Conservation (phyloP, 1,140 invertebrate genomes). For the Procambarus virginalis region DNA sequence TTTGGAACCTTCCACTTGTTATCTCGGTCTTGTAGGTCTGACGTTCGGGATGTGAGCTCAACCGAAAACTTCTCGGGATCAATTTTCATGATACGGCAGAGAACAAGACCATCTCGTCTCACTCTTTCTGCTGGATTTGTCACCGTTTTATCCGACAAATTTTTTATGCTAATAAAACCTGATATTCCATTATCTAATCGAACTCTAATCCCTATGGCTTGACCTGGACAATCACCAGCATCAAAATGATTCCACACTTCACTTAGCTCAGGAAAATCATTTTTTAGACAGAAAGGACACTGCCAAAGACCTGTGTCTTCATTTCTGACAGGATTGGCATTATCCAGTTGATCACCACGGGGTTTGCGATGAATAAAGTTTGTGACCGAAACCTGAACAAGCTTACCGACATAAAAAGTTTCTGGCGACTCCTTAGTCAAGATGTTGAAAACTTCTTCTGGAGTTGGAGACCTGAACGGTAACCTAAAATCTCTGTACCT, state of each 20-base stretch:
- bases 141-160: conserved; percentile 95
- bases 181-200: conserved; percentile 94
- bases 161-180: conserved; percentile 96
- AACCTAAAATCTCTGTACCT: conserved; percentile 95
- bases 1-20: conserved; percentile 91
- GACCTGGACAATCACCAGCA: conserved; percentile 94
- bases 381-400: conserved; percentile 84
- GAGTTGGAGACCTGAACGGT: conserved; percentile 84
- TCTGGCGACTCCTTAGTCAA: conserved; percentile 97
- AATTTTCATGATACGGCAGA: conserved; percentile 96
- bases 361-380: conserved; percentile 90
- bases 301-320: conserved; percentile 93
- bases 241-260: conserved; percentile 99
- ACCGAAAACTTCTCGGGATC: conserved; percentile 95
- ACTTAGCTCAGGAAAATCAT: conserved; percentile 94
- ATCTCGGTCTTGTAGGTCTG: conserved; percentile 93
- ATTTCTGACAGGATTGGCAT: conserved; percentile 94
- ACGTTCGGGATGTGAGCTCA: conserved; percentile 94
- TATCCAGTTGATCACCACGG: conserved; percentile 93
- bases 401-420: conserved; percentile 94
- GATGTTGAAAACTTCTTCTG: conserved; percentile 94
- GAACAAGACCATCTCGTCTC: conserved; percentile 88
- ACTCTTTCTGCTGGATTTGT: conserved; percentile 95
- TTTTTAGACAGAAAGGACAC: conserved; percentile 97
- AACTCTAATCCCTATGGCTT: conserved; percentile 92